phyloP scores from a whole-genome alignment of 1,140 invertebrate species.

The Bombus terrestris region DNA sequence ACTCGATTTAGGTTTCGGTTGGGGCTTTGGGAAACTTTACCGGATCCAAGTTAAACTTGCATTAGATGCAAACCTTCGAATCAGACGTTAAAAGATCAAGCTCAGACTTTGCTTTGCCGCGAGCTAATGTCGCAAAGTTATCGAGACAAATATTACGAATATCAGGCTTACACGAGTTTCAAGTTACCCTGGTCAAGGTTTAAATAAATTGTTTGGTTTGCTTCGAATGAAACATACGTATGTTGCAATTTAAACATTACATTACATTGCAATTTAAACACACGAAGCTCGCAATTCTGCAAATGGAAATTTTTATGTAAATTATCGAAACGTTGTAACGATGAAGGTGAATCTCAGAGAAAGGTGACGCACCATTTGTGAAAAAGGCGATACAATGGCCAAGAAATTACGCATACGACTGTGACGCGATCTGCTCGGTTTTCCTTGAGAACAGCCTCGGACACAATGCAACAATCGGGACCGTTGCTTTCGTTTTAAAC shows the following conservation, averaged over 20 bases:
- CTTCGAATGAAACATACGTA: neutral
- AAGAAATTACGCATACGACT: slow-evolving; percentile 32
- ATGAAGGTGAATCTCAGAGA: neutral
- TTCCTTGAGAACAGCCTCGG: slow-evolving; percentile 61
- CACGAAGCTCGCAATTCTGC: neutral
- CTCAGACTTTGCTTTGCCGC: neutral
- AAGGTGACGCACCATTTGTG: neutral
- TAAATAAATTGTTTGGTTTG: neutral
- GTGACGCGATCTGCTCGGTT: slow-evolving; percentile 59
- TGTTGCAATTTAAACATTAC: neutral
- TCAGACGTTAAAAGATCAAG: neutral
- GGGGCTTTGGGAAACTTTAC: too few species aligned
- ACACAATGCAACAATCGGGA: slow-evolving; percentile 65
- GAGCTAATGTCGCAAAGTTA: too few species aligned
- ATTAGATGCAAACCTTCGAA: too few species aligned
- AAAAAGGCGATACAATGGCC: neutral
- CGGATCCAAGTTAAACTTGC: neutral
- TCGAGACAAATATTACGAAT: too few species aligned
- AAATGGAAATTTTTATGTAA: neutral
- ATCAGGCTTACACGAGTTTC: too few species aligned
- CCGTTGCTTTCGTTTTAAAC: slow-evolving; percentile 53
- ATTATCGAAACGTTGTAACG: neutral
- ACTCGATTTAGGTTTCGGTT: neutral
- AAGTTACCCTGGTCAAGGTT: too few species aligned
- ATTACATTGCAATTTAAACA: neutral